A percentile compares a stretch with the other conserved stretches of the same genome.
Conservation (phyloP, 2,888 invertebrate species). For the Yponomeuta evonymella region DNA sequence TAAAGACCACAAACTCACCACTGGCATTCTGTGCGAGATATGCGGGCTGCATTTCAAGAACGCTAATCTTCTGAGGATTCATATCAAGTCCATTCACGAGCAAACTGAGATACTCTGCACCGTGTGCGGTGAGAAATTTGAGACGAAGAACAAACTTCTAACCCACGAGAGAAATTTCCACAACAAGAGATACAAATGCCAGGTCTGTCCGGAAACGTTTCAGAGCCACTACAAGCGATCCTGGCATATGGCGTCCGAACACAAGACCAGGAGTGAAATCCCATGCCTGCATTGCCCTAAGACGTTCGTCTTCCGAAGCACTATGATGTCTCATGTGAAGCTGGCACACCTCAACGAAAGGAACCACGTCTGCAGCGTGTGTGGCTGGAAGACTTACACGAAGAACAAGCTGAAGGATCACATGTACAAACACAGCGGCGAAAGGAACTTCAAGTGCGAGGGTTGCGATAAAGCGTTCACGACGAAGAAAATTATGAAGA, state of each 20-base stretch:
- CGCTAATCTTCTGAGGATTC: constrained; percentile 42
- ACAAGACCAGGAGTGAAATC: constrained; percentile 55
- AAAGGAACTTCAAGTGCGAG: constrained; percentile 66
- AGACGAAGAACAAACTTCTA: constrained; percentile 62
- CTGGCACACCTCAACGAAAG: constrained; percentile 61
- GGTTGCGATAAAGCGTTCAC: constrained; percentile 62
- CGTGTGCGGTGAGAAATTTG: constrained; percentile 66
- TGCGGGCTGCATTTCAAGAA: constrained; percentile 68
- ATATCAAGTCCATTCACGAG: constrained; percentile 58
- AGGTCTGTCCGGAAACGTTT: constrained; percentile 56
- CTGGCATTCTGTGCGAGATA: constrained; percentile 57
- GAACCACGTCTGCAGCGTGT: constrained; percentile 56
- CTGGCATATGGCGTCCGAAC: constrained; percentile 59
- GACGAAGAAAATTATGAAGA: constrained; percentile 63
- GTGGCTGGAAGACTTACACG: constrained; percentile 62
- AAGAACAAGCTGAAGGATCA: constrained; percentile 70
- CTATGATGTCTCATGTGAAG: constrained; percentile 66
- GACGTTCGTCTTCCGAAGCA: constrained; percentile 61
- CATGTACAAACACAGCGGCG: constrained; percentile 68
- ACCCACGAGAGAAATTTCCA: constrained; percentile 65
- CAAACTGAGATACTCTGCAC: constrained; percentile 52
- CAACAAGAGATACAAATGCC: constrained; percentile 72
- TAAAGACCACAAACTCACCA: constrained; percentile 62
- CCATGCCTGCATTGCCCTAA: constrained; percentile 66
- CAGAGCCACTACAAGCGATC: constrained; percentile 60